phyloP scores from a whole-genome alignment of 1,140 invertebrate species.

The Asbolus verrucosus region DNA sequence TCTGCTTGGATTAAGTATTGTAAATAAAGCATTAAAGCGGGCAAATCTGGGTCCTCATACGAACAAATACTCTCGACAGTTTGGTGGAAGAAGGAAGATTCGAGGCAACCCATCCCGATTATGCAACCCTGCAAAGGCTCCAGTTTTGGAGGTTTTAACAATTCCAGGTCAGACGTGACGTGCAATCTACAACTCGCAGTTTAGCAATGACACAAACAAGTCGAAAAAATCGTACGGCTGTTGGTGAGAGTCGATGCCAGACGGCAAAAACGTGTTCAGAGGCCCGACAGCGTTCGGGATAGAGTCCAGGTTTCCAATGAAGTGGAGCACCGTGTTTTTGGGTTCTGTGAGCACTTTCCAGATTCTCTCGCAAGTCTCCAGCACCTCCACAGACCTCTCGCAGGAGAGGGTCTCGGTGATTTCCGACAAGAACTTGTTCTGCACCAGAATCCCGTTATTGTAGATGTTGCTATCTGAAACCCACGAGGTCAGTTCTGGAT shows the following conservation, averaged over 20 bases:
- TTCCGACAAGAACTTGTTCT: slow-evolving; percentile 81
- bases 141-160: slow-evolving; percentile 63
- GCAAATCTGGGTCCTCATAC: slow-evolving; percentile 74
- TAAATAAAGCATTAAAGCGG: slow-evolving; percentile 81
- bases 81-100: slow-evolving; percentile 82
- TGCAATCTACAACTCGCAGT: slow-evolving; percentile 65
- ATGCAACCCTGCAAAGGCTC: slow-evolving; percentile 67
- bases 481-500: background rate
- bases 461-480: slow-evolving; percentile 79
- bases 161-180: slow-evolving; percentile 67
- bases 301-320: slow-evolving; percentile 78
- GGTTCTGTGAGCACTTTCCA: slow-evolving; percentile 71
- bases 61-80: slow-evolving; percentile 74
- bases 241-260: slow-evolving; percentile 42
- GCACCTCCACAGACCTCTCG: slow-evolving; percentile 69
- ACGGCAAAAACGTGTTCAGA: slow-evolving; percentile 69
- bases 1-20: slow-evolving; percentile 90
- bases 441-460: slow-evolving; percentile 76
- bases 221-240: too few relatives aligned
- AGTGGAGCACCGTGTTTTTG: slow-evolving; percentile 75
- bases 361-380: slow-evolving; percentile 73
- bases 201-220: too few relatives aligned
- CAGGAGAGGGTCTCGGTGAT: slow-evolving; percentile 72
- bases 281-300: slow-evolving; percentile 68
- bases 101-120: slow-evolving; percentile 85